phyloP scores from a whole-genome alignment of 1,140 invertebrate species.

The Pogonomyrmex barbatus region DNA sequence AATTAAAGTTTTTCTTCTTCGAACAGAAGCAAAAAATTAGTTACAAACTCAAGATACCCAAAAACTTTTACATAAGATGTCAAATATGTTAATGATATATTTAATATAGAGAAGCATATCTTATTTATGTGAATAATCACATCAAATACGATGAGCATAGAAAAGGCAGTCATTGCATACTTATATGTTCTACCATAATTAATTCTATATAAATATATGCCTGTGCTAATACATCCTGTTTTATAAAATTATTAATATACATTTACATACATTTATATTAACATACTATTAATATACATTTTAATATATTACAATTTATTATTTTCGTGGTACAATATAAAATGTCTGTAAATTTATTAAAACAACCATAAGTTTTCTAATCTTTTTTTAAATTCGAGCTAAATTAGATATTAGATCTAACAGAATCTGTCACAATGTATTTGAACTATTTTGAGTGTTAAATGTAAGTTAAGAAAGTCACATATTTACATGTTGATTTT shows the following conservation, averaged over 20 bases:
- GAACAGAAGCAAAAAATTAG: constrained; percentile 22
- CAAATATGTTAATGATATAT: constrained; percentile 43
- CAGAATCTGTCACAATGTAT: constrained; percentile 58
- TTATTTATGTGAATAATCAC: constrained; percentile 50
- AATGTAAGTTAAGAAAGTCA: constrained; percentile 59
- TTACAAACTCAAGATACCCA: constrained; percentile 18
- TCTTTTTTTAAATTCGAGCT: constrained; percentile 47
- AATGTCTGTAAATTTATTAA: constrained; percentile 56
- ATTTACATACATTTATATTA: background rate
- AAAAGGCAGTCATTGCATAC: constrained; percentile 73
- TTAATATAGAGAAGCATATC: constrained; percentile 57
- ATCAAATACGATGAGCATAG: constrained; percentile 64
- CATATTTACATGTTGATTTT: constrained; percentile 66
- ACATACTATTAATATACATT: constrained; percentile 30
- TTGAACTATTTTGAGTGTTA: constrained; percentile 63
- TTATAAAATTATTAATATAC: background rate
- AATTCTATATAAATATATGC: constrained; percentile 46
- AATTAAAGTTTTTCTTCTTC: background rate
- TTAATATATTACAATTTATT: constrained; percentile 49
- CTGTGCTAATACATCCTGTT: constrained; percentile 5
- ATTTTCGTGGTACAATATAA: constrained; percentile 47
- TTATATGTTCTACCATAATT: constrained; percentile 45
- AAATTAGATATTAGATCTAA: constrained; percentile 68
- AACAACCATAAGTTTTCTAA: constrained; percentile 45
- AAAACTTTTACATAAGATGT: constrained; percentile 33